phyloP scores from a whole-genome alignment of 2,888 invertebrate genomes.

The Tipula confusa region DNA sequence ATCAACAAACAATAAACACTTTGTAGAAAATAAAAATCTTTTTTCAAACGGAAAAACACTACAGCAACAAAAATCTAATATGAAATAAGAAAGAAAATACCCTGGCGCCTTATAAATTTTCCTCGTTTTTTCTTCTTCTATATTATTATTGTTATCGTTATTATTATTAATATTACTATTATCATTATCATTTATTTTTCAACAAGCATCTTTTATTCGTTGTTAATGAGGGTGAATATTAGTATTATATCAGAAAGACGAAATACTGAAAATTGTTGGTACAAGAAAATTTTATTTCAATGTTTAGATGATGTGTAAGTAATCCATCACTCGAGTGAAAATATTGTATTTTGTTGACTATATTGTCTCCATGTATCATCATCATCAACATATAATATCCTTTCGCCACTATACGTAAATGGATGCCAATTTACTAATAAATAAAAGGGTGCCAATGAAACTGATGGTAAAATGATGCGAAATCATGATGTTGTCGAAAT shows the following conservation, averaged over 20 bases:
- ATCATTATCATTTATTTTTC: conserved; percentile 20
- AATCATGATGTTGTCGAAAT: background rate
- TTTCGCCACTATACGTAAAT: background rate
- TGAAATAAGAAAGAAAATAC: no score
- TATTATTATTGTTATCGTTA: background rate
- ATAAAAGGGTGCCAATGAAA: background rate
- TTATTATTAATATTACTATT: background rate
- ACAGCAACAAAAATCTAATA: background rate
- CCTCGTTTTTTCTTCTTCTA: background rate
- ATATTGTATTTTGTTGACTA: background rate
- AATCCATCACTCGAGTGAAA: background rate
- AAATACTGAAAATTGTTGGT: background rate
- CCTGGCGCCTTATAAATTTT: background rate
- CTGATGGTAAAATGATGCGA: background rate
- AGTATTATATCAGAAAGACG: no score
- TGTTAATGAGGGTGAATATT: conserved; percentile 25
- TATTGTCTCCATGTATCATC: background rate
- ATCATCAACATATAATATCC: background rate
- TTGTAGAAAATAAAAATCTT: background rate
- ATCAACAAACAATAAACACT: background rate
- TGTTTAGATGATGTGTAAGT: background rate
- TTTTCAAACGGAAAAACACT: background rate
- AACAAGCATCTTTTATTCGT: conserved; percentile 20
- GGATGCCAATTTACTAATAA: background rate
- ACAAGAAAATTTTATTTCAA: background rate